These are phyloP conservation scores for Saguinus midas DNA, from an alignment of 2,113 vertebrate genomes.

Conservation along the genomic window DNA sequence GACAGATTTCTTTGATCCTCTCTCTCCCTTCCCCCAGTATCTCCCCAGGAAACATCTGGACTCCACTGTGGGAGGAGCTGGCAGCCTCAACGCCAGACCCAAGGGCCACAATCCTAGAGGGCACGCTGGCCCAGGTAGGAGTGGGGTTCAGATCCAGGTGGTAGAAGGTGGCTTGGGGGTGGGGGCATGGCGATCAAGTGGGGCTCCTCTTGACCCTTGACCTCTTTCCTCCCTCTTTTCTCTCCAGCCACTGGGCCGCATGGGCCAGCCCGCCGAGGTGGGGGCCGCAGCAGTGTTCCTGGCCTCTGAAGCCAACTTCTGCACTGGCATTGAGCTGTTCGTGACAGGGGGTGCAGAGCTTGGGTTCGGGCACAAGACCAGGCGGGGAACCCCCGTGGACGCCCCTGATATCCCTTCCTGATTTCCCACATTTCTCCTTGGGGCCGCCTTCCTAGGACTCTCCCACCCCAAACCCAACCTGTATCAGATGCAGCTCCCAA, in stretches of 20 bases:
- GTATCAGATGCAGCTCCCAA: background rate
- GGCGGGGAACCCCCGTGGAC: background rate
- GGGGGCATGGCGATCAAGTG: rapidly evolving
- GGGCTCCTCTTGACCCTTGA: rapidly evolving
- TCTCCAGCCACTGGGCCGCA: slow-evolving; percentile 87
- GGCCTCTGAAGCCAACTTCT: slow-evolving; percentile 88
- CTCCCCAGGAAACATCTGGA: slow-evolving; percentile 90
- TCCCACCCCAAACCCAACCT: background rate
- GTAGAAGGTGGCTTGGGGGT: too few relatives aligned
- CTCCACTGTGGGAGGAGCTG: slow-evolving; percentile 86
- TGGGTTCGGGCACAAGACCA: slow-evolving; percentile 84
- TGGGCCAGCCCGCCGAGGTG: slow-evolving; percentile 87
- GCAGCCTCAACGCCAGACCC: slow-evolving; percentile 77
- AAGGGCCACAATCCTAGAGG: slow-evolving; percentile 75
- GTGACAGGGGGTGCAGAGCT: slow-evolving; percentile 89
- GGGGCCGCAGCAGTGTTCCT: slow-evolving; percentile 86
- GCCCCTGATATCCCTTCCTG: background rate
- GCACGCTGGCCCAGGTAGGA: slow-evolving; percentile 83
- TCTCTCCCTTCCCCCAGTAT: slow-evolving; percentile 77
- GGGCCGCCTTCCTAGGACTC: background rate
- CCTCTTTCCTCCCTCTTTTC: background rate
- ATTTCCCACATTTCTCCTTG: background rate
- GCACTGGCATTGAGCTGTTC: slow-evolving; percentile 87
- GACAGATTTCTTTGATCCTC: rapidly evolving
- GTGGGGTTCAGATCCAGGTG: background rate